A percentile compares a stretch with the other conserved stretches of the same genome.
Evolutionary conservation across 1,140 invertebrate genomes (phyloP).

Genomic region (Drosophila parabipectinata): DNA sequence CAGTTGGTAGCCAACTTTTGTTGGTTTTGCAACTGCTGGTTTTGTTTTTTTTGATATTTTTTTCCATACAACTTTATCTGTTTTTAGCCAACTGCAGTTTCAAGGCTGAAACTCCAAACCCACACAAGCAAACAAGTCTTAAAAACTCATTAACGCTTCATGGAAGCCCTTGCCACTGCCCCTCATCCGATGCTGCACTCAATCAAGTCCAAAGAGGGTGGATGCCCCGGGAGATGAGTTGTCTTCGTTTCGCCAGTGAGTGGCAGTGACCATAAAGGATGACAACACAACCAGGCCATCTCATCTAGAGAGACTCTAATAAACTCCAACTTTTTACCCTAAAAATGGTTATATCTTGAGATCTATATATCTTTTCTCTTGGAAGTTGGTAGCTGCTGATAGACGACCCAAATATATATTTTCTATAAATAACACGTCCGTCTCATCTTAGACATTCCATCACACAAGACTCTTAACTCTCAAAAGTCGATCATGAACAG

Average conservation of each 20-base stretch:
- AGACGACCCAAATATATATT: slow-evolving; percentile 19
- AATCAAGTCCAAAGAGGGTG: slow-evolving; percentile 25
- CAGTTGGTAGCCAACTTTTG: slow-evolving; percentile 47
- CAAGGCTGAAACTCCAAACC: slow-evolving; percentile 57
- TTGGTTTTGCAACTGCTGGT: slow-evolving; percentile 47
- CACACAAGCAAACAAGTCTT: slow-evolving; percentile 50
- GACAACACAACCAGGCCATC: slow-evolving; percentile 16
- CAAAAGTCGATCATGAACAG: slow-evolving; percentile 33
- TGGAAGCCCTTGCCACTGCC: slow-evolving; percentile 7
- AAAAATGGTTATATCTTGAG: background rate
- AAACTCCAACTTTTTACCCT: slow-evolving; percentile 6
- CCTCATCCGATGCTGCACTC: slow-evolving; percentile 6
- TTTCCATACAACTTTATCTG: background rate
- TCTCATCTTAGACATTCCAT: slow-evolving; percentile 12
- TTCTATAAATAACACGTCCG: slow-evolving; percentile 22
- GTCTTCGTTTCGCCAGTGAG: slow-evolving; percentile 40
- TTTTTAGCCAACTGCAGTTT: slow-evolving; percentile 51
- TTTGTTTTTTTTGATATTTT: background rate
- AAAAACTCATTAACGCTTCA: slow-evolving; percentile 71
- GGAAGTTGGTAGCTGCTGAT: too few relatives aligned
- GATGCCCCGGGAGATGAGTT: slow-evolving; percentile 28
- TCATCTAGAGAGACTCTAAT: slow-evolving; percentile 16
- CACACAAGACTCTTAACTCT: background rate
- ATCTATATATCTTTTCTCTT: too few relatives aligned
- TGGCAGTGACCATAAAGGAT: slow-evolving; percentile 40